phyloP scores from a whole-genome alignment of 2,113 vertebrate species.

The Zapus hudsonius region DNA sequence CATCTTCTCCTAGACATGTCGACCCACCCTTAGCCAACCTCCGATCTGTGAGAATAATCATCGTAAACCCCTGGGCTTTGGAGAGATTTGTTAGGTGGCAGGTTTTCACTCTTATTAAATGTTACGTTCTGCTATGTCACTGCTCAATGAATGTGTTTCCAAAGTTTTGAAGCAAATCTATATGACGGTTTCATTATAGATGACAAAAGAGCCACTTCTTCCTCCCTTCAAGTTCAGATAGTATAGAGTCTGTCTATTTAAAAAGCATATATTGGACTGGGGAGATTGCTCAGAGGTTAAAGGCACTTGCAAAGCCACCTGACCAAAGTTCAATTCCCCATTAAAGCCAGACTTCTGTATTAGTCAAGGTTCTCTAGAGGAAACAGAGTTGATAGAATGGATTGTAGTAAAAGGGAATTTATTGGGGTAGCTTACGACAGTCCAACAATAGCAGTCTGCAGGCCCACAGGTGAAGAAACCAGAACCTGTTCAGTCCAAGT shows the following conservation, averaged over 20 bases:
- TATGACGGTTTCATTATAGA: neutral
- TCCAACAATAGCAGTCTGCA: no score
- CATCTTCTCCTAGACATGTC: neutral
- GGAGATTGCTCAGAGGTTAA: no score
- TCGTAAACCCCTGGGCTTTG: neutral
- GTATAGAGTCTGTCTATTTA: neutral
- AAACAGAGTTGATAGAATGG: no score
- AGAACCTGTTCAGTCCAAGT: no score
- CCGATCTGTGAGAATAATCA: neutral
- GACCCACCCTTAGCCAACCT: neutral
- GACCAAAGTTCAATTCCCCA: no score
- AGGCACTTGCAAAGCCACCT: no score
- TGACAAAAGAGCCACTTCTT: neutral
- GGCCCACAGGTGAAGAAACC: no score
- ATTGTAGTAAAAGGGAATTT: no score
- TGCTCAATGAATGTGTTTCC: neutral
- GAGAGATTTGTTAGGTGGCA: neutral
- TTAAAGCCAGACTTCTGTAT: no score
- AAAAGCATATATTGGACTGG: neutral
- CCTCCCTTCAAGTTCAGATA: neutral
- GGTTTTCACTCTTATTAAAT: neutral
- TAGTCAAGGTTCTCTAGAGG: no score
- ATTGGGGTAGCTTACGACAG: no score
- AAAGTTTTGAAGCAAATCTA: slow-evolving; percentile 28
- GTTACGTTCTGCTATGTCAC: neutral